Conservation (phyloP, 2,888 invertebrate genomes). For the Polymixis lichenea region DNA sequence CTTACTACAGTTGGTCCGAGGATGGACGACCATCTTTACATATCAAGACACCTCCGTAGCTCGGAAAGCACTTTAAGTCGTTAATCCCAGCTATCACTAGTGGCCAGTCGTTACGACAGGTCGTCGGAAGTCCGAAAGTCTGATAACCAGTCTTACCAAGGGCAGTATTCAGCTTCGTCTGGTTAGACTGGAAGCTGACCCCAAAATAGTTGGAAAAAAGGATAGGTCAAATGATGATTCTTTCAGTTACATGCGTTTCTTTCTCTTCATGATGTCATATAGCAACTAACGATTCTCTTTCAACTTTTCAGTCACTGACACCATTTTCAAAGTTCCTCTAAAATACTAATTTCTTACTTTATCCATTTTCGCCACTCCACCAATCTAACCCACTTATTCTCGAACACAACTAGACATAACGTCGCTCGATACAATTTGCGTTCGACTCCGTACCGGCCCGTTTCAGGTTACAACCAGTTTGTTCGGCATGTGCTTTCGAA, state of each 20-base stretch:
- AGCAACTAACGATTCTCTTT: not conserved
- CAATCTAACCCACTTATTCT: conserved; percentile 12
- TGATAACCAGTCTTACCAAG: too few relatives aligned
- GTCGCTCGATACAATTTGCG: conserved; percentile 47
- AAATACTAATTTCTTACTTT: not conserved
- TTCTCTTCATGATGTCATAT: not conserved
- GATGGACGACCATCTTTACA: too few relatives aligned
- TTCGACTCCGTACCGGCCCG: conserved; percentile 21
- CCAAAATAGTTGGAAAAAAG: too few relatives aligned
- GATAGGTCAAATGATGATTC: too few relatives aligned
- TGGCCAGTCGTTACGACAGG: too few relatives aligned
- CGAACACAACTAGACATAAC: not conserved
- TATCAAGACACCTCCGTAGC: too few relatives aligned
- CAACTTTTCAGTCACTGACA: not conserved
- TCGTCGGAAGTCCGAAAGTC: too few relatives aligned
- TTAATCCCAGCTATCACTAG: too few relatives aligned
- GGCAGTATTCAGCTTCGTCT: too few relatives aligned
- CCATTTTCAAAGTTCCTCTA: not conserved
- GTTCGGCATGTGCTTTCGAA: conserved; percentile 83
- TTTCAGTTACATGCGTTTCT: not conserved
- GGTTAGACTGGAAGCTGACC: too few relatives aligned
- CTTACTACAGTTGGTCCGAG: too few relatives aligned
- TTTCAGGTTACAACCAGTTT: conserved; percentile 54
- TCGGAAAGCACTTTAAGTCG: too few relatives aligned
- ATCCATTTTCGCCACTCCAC: not conserved